Evolutionary conservation across 1,140 invertebrate species (phyloP).

Genomic region (Rhizoglyphus robini): DNA sequence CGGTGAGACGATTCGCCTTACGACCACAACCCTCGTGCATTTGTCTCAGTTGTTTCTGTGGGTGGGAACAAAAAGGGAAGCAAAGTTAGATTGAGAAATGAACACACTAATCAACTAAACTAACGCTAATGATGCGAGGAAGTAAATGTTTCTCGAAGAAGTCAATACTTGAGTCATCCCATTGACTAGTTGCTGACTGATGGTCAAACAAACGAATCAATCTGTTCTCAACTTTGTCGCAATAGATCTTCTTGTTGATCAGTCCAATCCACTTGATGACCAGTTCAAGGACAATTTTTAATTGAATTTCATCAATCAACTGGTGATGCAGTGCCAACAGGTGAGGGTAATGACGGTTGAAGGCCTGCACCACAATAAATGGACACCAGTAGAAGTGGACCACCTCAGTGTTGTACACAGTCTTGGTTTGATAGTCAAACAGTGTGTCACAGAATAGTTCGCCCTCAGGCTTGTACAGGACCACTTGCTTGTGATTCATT

Average conservation of each 20-base stretch:
- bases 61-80: too few relatives aligned
- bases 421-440: neutral
- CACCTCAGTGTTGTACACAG: neutral
- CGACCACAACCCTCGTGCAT: neutral
- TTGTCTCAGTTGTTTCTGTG: neutral
- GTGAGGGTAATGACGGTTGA: neutral
- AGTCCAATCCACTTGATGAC: neutral
- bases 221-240: neutral
- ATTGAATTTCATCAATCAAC: neutral
- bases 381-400: neutral
- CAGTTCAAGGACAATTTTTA: neutral
- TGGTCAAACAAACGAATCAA: neutral
- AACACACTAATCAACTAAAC: neutral
- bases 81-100: neutral
- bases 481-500: neutral
- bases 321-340: neutral
- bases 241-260: neutral
- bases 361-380: neutral
- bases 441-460: neutral
- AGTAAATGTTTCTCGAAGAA: neutral
- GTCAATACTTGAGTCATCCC: neutral
- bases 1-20: neutral
- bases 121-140: neutral
- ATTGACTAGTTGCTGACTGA: neutral
- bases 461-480: neutral